These are phyloP conservation scores for Campoplex capitator DNA, from an alignment of 2,888 invertebrate species.

Conservation along the genomic window DNA sequence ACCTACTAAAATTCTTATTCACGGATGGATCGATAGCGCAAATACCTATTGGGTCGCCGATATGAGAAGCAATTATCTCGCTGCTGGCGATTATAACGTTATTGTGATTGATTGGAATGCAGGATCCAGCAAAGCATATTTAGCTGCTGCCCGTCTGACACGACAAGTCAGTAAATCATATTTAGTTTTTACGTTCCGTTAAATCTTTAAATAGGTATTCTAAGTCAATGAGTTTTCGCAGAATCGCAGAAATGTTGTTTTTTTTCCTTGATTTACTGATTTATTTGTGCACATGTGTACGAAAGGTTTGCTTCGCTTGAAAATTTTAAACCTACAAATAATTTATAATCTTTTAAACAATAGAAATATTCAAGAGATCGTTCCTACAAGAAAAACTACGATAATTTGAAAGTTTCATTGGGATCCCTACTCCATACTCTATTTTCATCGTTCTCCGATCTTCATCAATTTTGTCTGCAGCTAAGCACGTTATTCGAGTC, in stretches of 20 bases:
- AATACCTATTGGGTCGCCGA: constrained; percentile 78
- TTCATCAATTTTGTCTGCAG: neutral
- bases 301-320: neutral
- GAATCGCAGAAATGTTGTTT: neutral
- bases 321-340: neutral
- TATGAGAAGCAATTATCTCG: constrained; percentile 83
- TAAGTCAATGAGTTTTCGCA: neutral
- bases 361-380: neutral
- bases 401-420: neutral
- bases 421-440: neutral
- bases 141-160: constrained; percentile 73
- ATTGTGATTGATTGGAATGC: constrained; percentile 86
- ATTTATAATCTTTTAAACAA: neutral
- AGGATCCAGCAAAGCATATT: constrained; percentile 77
- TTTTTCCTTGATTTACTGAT: neutral
- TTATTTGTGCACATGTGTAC: neutral
- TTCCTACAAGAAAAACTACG: neutral
- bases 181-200: neutral
- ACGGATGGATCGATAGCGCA: constrained; percentile 85
- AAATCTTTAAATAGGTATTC: neutral
- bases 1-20: constrained; percentile 84
- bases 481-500: neutral
- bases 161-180: constrained; percentile 68
- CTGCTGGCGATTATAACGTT: constrained; percentile 84
- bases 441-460: neutral